Evolutionary conservation across 2,113 vertebrate genomes (phyloP).

Genomic region (Promerops cafer): DNA sequence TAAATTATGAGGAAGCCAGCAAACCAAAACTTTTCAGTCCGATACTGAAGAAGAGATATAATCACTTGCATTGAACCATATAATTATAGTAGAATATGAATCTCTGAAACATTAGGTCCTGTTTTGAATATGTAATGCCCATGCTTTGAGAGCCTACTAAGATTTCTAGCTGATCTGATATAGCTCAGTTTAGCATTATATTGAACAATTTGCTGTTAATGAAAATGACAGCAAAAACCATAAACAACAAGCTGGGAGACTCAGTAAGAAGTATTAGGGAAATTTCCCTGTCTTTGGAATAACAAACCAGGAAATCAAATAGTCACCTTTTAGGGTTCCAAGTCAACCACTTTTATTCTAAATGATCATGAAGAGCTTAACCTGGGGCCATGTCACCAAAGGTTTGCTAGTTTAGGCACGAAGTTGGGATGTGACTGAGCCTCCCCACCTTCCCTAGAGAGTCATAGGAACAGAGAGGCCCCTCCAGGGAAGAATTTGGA

Average conservation of each 20-base stretch:
- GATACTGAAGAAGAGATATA: conserved; percentile 94
- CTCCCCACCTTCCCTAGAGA: not conserved
- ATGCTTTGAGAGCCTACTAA: conserved; percentile 71
- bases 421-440: not conserved
- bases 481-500: not conserved
- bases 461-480: rapidly evolving
- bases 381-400: not conserved
- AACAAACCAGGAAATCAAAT: conserved; percentile 7
- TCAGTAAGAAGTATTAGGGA: conserved; percentile 19
- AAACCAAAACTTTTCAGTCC: conserved; percentile 89
- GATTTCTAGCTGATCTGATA: conserved; percentile 76
- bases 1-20: conserved; percentile 90
- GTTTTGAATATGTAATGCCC: conserved; percentile 92
- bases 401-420: not conserved
- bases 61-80: conserved; percentile 98
- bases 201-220: conserved; percentile 72
- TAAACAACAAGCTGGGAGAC: conserved; percentile 58
- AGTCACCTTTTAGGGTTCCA: not conserved
- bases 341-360: not conserved
- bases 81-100: conserved; percentile 97
- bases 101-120: conserved; percentile 94
- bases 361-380: not conserved
- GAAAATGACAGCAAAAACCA: conserved; percentile 64
- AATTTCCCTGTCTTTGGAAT: conserved; percentile 31
- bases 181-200: conserved; percentile 68